Conservation (phyloP, 1,140 invertebrate species). For the Asobara japonica region DNA sequence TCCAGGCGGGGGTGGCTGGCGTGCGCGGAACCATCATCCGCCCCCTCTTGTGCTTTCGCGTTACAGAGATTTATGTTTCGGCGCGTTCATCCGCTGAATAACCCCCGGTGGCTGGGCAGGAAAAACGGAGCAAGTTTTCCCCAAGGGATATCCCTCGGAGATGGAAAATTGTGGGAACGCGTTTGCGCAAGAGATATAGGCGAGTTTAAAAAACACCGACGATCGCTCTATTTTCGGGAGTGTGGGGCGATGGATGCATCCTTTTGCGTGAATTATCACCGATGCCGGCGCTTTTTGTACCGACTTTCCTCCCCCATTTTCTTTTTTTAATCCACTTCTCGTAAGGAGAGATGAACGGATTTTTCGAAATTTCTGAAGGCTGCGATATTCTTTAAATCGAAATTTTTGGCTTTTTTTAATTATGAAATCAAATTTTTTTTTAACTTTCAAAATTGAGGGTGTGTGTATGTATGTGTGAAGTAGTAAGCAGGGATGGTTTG, state of each 20-base stretch:
- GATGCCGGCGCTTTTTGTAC: constrained; percentile 29
- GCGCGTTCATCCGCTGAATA: constrained; percentile 19
- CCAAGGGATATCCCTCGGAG: constrained; percentile 13
- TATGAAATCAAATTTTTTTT: constrained; percentile 27
- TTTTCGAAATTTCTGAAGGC: no score
- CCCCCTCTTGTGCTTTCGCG: constrained; percentile 26
- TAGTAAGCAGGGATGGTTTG: no score
- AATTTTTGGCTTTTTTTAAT: background rate
- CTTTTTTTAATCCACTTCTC: constrained; percentile 20
- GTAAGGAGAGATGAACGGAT: no score
- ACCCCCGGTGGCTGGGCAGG: background rate
- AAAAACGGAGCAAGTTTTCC: constrained; percentile 25
- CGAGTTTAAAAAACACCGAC: constrained; percentile 33
- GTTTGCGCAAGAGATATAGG: constrained; percentile 27
- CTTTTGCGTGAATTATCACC: constrained; percentile 62
- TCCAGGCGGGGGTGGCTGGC: constrained; percentile 41
- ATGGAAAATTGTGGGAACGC: constrained; percentile 22
- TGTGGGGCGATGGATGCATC: constrained; percentile 56
- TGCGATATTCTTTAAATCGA: background rate
- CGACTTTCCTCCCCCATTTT: constrained; percentile 10
- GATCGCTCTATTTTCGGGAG: constrained; percentile 58
- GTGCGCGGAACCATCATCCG: constrained; percentile 35
- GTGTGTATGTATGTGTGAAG: no score
- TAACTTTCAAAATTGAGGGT: no score
- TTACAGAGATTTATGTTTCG: constrained; percentile 60